phyloP scores from a whole-genome alignment of 2,888 invertebrate species.

The Macrosoma leucophasiata region DNA sequence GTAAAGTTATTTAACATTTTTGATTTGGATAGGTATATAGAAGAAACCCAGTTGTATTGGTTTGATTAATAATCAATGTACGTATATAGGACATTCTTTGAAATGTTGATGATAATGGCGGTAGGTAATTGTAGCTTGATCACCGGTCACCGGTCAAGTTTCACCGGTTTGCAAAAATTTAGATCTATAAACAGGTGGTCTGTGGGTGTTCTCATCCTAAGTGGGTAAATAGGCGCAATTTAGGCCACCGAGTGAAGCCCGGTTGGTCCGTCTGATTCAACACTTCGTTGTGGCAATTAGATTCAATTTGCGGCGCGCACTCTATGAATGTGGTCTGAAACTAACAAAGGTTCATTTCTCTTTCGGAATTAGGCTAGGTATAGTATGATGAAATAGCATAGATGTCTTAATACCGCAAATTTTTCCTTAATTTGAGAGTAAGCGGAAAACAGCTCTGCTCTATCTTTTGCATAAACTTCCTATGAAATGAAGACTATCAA shows the following conservation, averaged over 20 bases:
- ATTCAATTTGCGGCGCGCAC: constrained; percentile 63
- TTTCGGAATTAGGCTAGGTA: constrained; percentile 37
- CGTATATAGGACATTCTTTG: too few relatives aligned
- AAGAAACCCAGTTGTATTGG: too few relatives aligned
- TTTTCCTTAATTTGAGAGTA: constrained; percentile 23
- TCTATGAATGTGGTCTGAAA: constrained; percentile 52
- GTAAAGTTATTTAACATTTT: too few relatives aligned
- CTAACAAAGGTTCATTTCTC: constrained; percentile 60
- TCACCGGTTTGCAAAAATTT: constrained; percentile 40
- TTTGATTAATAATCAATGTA: too few relatives aligned
- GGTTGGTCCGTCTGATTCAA: constrained; percentile 63
- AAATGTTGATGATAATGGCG: too few relatives aligned
- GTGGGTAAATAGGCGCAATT: constrained; percentile 69
- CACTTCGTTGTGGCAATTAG: constrained; percentile 73
- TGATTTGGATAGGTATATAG: too few relatives aligned
- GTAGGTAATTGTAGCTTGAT: too few relatives aligned
- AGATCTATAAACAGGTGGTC: constrained; percentile 60
- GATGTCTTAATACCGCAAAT: constrained; percentile 21
- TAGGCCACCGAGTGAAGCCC: constrained; percentile 53
- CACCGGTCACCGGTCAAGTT: too few relatives aligned
- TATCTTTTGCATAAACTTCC: too few relatives aligned
- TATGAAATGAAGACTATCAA: too few relatives aligned
- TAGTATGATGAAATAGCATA: constrained; percentile 24
- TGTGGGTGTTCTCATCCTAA: constrained; percentile 62
- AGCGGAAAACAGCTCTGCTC: constrained; percentile 8